phyloP scores from a whole-genome alignment of 2,888 invertebrate species.

The Malacosoma neustria region DNA sequence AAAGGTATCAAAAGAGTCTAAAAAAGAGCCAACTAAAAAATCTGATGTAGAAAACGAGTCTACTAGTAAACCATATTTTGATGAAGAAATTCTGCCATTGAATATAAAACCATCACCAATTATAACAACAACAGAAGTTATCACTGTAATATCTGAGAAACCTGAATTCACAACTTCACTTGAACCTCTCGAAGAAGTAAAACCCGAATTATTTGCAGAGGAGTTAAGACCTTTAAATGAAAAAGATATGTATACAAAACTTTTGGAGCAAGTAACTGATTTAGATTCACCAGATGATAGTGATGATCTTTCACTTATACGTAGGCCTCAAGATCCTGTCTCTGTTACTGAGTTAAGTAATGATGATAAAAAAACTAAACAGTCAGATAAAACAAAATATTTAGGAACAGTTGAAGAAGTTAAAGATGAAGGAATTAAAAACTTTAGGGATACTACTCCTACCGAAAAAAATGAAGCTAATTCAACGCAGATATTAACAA shows the following conservation, averaged over 20 bases:
- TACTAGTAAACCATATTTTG: no score
- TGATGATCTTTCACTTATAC: constrained; percentile 1
- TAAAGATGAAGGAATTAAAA: background rate
- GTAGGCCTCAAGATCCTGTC: constrained; percentile 1
- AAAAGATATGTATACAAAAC: background rate
- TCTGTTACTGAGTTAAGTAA: no score
- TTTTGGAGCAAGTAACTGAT: constrained; percentile 1
- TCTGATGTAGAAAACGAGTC: background rate
- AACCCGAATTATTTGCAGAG: background rate
- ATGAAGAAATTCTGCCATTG: background rate
- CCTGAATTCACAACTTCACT: background rate
- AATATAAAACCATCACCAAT: constrained; percentile 1
- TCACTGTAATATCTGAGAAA: background rate
- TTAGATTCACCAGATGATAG: constrained; percentile 3
- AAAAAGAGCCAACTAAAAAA: background rate
- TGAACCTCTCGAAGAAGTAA: constrained; percentile 1
- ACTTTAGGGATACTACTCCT: no score
- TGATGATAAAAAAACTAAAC: no score
- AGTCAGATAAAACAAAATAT: no score
- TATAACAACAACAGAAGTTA: background rate
- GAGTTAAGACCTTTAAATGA: background rate
- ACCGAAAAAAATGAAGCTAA: no score
- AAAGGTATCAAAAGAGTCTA: background rate
- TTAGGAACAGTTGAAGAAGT: background rate
- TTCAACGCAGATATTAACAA: no score